Conservation (phyloP, 2,797 vertebrate species). For the Knipowitschia caucasica region DNA sequence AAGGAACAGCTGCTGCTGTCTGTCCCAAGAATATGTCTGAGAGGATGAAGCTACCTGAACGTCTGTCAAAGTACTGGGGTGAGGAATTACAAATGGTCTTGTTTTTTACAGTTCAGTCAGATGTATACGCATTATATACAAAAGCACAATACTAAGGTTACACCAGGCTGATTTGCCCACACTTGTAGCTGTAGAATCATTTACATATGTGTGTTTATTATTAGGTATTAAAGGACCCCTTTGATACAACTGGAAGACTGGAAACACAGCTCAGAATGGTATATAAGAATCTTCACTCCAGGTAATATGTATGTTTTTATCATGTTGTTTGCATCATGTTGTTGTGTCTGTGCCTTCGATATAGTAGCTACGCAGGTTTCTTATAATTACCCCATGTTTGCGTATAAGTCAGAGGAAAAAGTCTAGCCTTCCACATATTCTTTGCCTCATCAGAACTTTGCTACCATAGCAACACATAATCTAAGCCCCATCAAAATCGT, state of each 20-base stretch:
- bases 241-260: slow-evolving; percentile 19
- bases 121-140: slow-evolving; percentile 34
- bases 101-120: neutral
- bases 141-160: slow-evolving; percentile 51
- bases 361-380: slow-evolving; percentile 10
- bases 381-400: slow-evolving; percentile 32
- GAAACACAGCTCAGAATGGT: slow-evolving; percentile 22
- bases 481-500: slow-evolving; percentile 22
- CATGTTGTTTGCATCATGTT: slow-evolving; percentile 24
- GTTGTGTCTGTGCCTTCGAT: slow-evolving; percentile 22
- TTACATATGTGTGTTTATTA: slow-evolving; percentile 44
- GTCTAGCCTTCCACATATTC: slow-evolving; percentile 21
- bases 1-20: slow-evolving; percentile 10
- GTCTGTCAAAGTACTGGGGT: slow-evolving; percentile 25
- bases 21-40: slow-evolving; percentile 27
- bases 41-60: slow-evolving; percentile 28
- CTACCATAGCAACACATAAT: slow-evolving; percentile 70
- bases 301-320: slow-evolving; percentile 3
- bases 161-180: slow-evolving; percentile 18
- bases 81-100: neutral
- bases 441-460: slow-evolving; percentile 41
- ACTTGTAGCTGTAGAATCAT: slow-evolving; percentile 50
- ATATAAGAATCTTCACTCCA: neutral
- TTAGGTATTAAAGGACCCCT: neutral
- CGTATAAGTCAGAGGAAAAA: slow-evolving; percentile 15